phyloP scores from a whole-genome alignment of 2,113 vertebrate species.

The Clinocottus analis region DNA sequence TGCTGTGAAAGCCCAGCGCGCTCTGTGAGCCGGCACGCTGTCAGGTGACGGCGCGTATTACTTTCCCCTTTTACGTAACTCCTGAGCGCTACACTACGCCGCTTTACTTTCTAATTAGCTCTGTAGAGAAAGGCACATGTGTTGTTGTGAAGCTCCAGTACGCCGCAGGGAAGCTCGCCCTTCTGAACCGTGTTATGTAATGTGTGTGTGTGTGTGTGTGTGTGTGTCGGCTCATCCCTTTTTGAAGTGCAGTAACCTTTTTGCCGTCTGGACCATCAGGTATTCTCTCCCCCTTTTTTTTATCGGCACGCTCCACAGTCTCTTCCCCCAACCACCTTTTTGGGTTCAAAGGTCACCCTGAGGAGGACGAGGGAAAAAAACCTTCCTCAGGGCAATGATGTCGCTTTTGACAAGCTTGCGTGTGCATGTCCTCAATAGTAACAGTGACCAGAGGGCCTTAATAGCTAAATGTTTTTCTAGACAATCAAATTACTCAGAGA shows the following conservation, averaged over 20 bases:
- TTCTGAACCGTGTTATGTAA: constrained; percentile 41
- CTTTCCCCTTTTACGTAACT: constrained; percentile 46
- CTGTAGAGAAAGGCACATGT: constrained; percentile 12
- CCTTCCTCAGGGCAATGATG: background rate
- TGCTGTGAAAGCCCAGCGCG: constrained; percentile 9
- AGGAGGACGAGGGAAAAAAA: background rate
- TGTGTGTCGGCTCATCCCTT: constrained; percentile 11
- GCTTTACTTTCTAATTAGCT: constrained; percentile 43
- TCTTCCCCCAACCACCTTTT: background rate
- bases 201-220: constrained; percentile 14
- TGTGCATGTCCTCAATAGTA: constrained; percentile 1
- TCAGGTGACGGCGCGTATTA: constrained; percentile 51
- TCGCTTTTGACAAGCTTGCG: background rate
- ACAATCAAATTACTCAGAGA: background rate
- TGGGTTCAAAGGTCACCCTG: constrained; percentile 13
- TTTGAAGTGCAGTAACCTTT: constrained; percentile 33
- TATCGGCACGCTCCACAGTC: background rate
- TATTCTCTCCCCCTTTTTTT: background rate
- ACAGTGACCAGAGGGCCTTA: background rate
- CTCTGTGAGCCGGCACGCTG: background rate
- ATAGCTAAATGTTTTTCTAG: background rate
- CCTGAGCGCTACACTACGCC: background rate
- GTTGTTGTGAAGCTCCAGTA: constrained; percentile 20
- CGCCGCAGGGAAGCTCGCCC: background rate
- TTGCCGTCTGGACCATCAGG: constrained; percentile 1